These are phyloP conservation scores for Capitella teleta DNA, from an alignment of 1,140 invertebrate genomes.

Conservation along the genomic window DNA sequence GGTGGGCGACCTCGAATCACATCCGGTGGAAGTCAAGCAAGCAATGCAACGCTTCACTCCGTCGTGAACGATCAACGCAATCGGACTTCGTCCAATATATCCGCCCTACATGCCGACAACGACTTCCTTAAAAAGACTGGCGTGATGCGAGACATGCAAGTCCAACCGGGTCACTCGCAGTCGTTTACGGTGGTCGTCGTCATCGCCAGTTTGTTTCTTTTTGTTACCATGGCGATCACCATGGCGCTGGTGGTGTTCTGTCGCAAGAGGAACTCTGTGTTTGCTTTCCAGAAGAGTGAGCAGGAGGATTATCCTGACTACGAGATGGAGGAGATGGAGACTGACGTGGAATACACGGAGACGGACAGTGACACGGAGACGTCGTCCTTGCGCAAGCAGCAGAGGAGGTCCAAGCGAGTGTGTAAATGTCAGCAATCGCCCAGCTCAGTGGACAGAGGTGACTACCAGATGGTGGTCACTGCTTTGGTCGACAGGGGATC, in stretches of 20 bases:
- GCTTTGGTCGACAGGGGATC: too few relatives aligned
- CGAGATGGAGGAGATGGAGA: conserved; percentile 29
- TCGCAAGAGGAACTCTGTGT: conserved; percentile 34
- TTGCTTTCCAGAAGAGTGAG: conserved; percentile 25
- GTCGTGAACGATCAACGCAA: too few relatives aligned
- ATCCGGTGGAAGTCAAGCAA: too few relatives aligned
- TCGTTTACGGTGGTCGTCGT: conserved; percentile 17
- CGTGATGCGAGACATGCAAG: not conserved
- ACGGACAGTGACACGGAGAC: conserved; percentile 8
- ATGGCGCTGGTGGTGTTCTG: conserved; percentile 29
- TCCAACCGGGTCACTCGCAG: conserved; percentile 12
- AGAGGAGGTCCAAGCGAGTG: too few relatives aligned
- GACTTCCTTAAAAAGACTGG: conserved; percentile 3
- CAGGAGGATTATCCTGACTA: conserved; percentile 19
- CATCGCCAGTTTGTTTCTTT: conserved; percentile 26
- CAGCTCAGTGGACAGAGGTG: too few relatives aligned
- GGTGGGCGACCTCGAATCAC: too few relatives aligned
- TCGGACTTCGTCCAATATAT: too few relatives aligned
- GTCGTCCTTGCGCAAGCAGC: too few relatives aligned
- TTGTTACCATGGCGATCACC: conserved; percentile 26
- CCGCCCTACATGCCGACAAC: too few relatives aligned
- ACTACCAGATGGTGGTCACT: too few relatives aligned
- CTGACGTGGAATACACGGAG: conserved; percentile 19
- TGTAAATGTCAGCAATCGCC: too few relatives aligned
- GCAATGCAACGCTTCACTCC: too few relatives aligned